Conservation (phyloP, 2,888 invertebrate genomes). For the Meiosimyza decipiens region DNA sequence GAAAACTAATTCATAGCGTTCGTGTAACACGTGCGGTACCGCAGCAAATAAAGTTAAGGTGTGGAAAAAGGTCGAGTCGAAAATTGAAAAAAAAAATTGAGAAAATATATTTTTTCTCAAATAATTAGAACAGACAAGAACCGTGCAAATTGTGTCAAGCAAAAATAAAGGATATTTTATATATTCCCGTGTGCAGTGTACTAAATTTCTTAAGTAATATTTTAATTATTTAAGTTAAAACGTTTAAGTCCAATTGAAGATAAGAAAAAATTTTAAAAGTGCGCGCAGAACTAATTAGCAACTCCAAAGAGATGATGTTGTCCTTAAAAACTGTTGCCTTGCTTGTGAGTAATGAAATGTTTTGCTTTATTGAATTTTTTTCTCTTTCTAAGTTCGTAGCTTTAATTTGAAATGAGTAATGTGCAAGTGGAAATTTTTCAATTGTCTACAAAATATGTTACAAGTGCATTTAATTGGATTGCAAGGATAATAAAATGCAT, state of each 20-base stretch:
- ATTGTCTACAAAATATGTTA: conserved; percentile 14
- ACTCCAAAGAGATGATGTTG: conserved; percentile 45
- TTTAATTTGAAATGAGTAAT: not conserved
- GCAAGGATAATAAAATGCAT: too few relatives aligned
- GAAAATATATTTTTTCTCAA: too few relatives aligned
- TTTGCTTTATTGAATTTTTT: not conserved
- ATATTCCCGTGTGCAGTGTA: too few relatives aligned
- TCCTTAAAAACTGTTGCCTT: conserved; percentile 52
- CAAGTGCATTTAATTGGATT: not conserved
- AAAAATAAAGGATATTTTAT: conserved; percentile 41
- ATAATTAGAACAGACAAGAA: too few relatives aligned
- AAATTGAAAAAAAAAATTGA: not conserved
- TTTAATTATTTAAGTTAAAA: too few relatives aligned
- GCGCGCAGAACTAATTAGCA: too few relatives aligned
- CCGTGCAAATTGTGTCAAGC: too few relatives aligned
- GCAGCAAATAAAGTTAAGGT: conserved; percentile 27
- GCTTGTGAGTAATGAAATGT: conserved; percentile 51
- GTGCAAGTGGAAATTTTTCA: not conserved
- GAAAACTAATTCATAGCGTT: conserved; percentile 60
- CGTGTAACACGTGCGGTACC: conserved; percentile 58
- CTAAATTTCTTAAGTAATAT: too few relatives aligned
- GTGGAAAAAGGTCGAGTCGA: not conserved
- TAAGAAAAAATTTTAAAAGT: conserved; percentile 14
- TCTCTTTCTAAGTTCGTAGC: too few relatives aligned
- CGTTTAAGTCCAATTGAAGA: too few relatives aligned